Evolutionary conservation across 2,888 invertebrate genomes (phyloP).

Genomic region (Parnassius apollo): DNA sequence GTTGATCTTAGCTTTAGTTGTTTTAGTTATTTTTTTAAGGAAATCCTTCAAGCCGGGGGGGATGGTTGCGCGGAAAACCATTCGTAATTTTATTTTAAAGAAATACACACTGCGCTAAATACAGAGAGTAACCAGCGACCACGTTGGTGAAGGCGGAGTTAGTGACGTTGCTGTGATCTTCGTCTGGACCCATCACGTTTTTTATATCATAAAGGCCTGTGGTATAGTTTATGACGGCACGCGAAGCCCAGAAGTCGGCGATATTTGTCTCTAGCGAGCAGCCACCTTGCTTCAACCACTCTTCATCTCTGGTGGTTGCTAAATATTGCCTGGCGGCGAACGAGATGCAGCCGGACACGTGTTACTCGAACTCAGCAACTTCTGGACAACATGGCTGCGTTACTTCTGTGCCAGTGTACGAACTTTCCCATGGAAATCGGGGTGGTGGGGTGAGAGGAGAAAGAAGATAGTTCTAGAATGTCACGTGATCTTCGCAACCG

Average conservation of each 20-base stretch:
- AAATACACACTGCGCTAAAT: slow-evolving; percentile 78
- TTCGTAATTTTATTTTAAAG: not conserved
- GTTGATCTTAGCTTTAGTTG: too few species aligned
- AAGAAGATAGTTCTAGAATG: too few species aligned
- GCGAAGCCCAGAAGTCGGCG: slow-evolving; percentile 81
- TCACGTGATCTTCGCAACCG: too few species aligned
- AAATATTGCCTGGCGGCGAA: slow-evolving; percentile 76
- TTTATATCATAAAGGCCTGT: slow-evolving; percentile 73
- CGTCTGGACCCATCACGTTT: slow-evolving; percentile 84
- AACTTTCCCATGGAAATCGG: slow-evolving; percentile 84
- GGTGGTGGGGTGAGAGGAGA: too few species aligned
- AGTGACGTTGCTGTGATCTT: slow-evolving; percentile 80
- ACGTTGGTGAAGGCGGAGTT: slow-evolving; percentile 83
- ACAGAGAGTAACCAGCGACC: slow-evolving; percentile 78
- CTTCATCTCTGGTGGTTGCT: slow-evolving; percentile 66
- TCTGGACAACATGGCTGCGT: slow-evolving; percentile 82
- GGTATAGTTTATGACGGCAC: slow-evolving; percentile 73
- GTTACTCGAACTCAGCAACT: slow-evolving; percentile 79
- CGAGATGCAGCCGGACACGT: slow-evolving; percentile 80
- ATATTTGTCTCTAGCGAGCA: slow-evolving; percentile 80
- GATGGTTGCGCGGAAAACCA: too few species aligned
- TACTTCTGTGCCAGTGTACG: slow-evolving; percentile 81
- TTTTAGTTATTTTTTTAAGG: too few species aligned
- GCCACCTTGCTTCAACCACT: slow-evolving; percentile 76
- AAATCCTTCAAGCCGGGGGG: too few species aligned